Evolutionary conservation across 1,140 invertebrate genomes (phyloP).

Genomic region (Drosophila takahashii): DNA sequence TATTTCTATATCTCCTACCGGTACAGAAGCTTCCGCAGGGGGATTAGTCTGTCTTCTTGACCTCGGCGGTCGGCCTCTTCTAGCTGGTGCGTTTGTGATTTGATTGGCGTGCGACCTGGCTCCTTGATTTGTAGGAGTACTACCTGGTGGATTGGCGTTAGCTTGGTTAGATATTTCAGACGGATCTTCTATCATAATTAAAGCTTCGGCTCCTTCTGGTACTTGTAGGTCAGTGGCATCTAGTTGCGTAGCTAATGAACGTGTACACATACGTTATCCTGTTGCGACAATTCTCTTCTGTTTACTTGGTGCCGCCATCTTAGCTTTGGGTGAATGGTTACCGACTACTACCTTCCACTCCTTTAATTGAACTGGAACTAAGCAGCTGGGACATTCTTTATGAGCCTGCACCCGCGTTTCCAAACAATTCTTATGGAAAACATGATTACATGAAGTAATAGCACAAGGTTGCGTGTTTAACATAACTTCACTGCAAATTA

Average conservation of each 20-base stretch:
- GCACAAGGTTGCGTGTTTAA: slow-evolving; percentile 1
- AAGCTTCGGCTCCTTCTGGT: too few species aligned
- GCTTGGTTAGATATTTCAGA: too few species aligned
- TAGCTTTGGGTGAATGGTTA: not conserved
- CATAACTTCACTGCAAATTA: slow-evolving; percentile 3
- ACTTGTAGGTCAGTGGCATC: too few species aligned
- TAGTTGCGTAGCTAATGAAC: not conserved
- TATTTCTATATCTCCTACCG: not conserved
- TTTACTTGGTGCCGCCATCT: not conserved
- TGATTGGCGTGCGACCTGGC: not conserved
- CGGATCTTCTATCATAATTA: too few species aligned
- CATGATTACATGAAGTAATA: not conserved
- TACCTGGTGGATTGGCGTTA: not conserved
- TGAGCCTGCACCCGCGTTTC: not conserved
- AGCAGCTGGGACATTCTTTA: too few species aligned
- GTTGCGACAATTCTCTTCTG: not conserved
- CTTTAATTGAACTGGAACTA: not conserved
- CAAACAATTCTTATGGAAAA: slow-evolving; percentile 1
- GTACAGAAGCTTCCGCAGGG: too few species aligned
- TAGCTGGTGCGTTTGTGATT: not conserved
- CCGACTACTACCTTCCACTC: slow-evolving; percentile 1
- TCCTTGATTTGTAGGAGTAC: slow-evolving; percentile 5
- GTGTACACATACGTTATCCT: not conserved
- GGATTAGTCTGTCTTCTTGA: too few species aligned
- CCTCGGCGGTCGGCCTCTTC: not conserved